phyloP scores from a whole-genome alignment of 2,797 vertebrate genomes.

The Masticophis lateralis region DNA sequence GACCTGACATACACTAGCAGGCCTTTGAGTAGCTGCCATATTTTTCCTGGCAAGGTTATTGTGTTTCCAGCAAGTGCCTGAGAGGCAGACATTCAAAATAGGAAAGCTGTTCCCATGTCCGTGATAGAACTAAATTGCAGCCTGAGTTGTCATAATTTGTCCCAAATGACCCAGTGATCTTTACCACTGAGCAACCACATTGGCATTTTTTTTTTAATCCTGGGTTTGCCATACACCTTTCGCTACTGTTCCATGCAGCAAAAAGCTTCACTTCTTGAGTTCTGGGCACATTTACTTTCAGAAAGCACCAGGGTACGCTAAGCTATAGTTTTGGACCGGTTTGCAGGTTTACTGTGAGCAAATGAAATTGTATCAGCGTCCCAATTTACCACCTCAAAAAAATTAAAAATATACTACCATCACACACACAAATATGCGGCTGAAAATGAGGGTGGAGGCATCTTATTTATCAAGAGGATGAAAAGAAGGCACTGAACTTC shows the following conservation, averaged over 20 bases:
- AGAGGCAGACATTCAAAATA: not conserved
- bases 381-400: not conserved
- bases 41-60: not conserved
- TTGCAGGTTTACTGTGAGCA: not conserved
- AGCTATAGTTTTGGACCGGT: not conserved
- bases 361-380: not conserved
- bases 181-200: not conserved
- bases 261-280: not conserved
- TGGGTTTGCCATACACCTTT: not conserved
- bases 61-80: not conserved
- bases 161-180: not conserved
- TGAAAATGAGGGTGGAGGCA: not conserved
- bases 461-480: not conserved
- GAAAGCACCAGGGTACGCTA: not conserved
- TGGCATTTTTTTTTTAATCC: not conserved
- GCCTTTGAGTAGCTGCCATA: not conserved
- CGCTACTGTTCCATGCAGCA: not conserved
- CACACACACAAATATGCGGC: too few relatives aligned
- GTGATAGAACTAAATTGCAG: not conserved
- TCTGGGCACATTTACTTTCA: not conserved
- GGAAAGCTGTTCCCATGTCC: not conserved
- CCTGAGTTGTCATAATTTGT: too few relatives aligned
- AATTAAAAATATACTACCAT: not conserved
- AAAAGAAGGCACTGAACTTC: not conserved
- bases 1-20: slow-evolving; percentile 46